Conservation (phyloP, 2,888 invertebrate species). For the Caenorhabditis sp. region DNA sequence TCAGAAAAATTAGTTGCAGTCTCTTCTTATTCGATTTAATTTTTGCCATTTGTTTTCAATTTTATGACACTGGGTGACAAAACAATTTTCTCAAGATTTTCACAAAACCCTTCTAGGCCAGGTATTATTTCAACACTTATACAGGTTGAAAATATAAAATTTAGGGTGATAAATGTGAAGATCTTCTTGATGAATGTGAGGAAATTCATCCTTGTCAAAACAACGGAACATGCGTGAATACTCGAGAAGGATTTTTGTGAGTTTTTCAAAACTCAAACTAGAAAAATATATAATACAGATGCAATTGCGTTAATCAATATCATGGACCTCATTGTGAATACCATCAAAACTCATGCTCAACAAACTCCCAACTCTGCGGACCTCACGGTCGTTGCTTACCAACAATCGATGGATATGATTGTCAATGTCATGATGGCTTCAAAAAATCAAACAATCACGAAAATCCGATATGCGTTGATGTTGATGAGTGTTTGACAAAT, state of each 20-base stretch:
- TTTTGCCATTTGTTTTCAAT: no score
- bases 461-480: slow-evolving; percentile 82
- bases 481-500: slow-evolving; percentile 72
- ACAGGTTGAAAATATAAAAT: background rate
- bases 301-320: slow-evolving; percentile 58
- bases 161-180: slow-evolving; percentile 57
- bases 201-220: slow-evolving; percentile 53
- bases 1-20: no score
- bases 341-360: slow-evolving; percentile 48
- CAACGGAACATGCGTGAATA: slow-evolving; percentile 65
- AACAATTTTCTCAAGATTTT: no score
- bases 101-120: no score
- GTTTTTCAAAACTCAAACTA: no score
- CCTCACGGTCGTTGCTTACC: slow-evolving; percentile 50
- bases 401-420: slow-evolving; percentile 69
- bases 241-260: slow-evolving; percentile 41
- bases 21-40: no score
- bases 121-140: no score
- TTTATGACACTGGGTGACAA: no score
- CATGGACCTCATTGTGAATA: slow-evolving; percentile 64
- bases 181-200: slow-evolving; percentile 62
- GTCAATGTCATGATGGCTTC: slow-evolving; percentile 81
- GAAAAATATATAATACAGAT: no score
- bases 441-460: slow-evolving; percentile 77
- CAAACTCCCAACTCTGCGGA: slow-evolving; percentile 51